Base-by-base conservation (phyloP, 2,888 invertebrate species). In the Caenorhabditis zanzibari region DNA sequence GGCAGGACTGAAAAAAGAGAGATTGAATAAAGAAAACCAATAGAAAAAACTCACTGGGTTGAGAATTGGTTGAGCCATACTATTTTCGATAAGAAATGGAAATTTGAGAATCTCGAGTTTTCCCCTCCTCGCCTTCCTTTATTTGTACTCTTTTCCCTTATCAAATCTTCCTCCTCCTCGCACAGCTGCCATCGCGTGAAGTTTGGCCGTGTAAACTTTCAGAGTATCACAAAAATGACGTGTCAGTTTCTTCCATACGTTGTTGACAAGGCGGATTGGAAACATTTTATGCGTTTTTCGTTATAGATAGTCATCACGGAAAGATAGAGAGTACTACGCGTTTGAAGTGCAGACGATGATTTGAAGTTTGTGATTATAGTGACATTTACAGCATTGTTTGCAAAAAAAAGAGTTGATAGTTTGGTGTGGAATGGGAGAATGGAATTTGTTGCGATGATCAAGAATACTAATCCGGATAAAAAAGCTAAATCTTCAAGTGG, bases 31-130 rank as follows among this genome's bases (percentile, higher is more conserved):
- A 49, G n/a, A 10, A 4, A 26, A 35, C 6, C 12, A 2, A 16
- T 26, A 16, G 32, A 32, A 32, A 16, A 75, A 64, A 76, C 76
- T 64, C 12, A 82, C 81, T 58, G 82, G 82, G 54, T 77, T 82
- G 12, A 77, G n/a, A 52, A 82, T 82, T 66, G 81, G 74, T 22
- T 64, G 58, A 7, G 75, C 71, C 81, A 82, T 82, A 14, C 16
- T n/a, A n/a, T n/a, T n/a, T 64, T 56, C 14, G 24, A 19, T 54
- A 24, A 22, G 54, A 52, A 47, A 44, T 64, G 47, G n/a, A 49
- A 49, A 61, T 35, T n/a, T 58, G 59, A 59, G 58, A 64, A 59
- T 61, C 35, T 49, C 61, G 35, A 49, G 47, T 54, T 38, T n/a
- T 41, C 32, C 66, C 35, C 32, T 28, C 58, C 22, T 12, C 12